Conservation (phyloP, 2,888 invertebrate genomes). For the Pseudococcus jackbeardsleyi region DNA sequence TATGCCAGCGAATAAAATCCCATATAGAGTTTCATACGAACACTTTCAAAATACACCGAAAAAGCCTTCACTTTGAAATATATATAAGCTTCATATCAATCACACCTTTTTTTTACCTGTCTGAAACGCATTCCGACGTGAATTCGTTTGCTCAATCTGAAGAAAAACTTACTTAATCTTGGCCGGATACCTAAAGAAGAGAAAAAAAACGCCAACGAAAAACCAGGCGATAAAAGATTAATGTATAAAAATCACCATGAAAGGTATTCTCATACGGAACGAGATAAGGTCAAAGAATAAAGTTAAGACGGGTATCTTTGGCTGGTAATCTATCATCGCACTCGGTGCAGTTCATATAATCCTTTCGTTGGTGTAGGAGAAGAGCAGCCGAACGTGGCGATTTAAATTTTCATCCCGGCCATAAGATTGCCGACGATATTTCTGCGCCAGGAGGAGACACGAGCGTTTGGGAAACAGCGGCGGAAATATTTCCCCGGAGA, state of each 20-base stretch:
- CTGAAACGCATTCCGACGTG: not conserved
- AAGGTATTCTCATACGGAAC: not conserved
- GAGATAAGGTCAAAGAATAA: conserved; percentile 2
- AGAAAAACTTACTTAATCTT: conserved; percentile 25
- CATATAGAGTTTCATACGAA: not conserved
- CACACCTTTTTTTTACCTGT: conserved; percentile 11
- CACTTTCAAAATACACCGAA: not conserved
- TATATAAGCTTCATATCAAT: conserved; percentile 21
- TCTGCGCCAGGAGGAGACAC: not conserved
- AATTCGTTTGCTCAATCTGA: not conserved
- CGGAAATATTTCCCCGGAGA: conserved; percentile 24
- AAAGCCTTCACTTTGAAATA: not conserved
- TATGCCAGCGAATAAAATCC: not conserved
- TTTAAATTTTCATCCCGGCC: not conserved
- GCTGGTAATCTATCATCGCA: not conserved
- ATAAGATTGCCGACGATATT: not conserved
- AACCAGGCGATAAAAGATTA: conserved; percentile 6
- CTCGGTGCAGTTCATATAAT: not conserved
- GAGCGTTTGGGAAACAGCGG: not conserved
- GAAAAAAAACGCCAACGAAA: not conserved
- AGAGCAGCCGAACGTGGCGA: not conserved
- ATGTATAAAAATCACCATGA: not conserved
- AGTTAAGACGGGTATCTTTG: conserved; percentile 5
- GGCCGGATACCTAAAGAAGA: not conserved
- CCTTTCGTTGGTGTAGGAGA: not conserved